Evolutionary conservation across 2,113 vertebrate species (phyloP).

Genomic region (Podocnemis expansa): DNA sequence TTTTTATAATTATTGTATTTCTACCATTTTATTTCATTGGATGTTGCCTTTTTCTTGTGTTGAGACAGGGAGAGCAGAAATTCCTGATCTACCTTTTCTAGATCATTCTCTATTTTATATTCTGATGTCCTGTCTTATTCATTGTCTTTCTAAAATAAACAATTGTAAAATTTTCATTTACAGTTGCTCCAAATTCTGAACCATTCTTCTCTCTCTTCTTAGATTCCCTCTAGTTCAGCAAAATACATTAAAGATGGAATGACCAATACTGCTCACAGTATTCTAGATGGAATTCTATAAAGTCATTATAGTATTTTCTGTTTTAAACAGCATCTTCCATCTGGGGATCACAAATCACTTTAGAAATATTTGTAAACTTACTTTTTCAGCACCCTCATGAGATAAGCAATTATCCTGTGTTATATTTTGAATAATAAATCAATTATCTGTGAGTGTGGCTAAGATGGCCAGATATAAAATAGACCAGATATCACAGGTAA

Average conservation of each 20-base stretch:
- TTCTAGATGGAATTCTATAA: background rate
- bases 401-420: background rate
- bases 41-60: accelerated
- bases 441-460: background rate
- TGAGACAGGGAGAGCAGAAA: background rate
- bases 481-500: background rate
- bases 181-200: background rate
- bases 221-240: background rate
- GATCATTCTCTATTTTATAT: background rate
- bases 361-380: background rate
- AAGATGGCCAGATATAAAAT: background rate
- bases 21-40: background rate
- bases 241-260: background rate
- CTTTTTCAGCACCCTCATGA: background rate
- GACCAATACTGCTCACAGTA: background rate
- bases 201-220: background rate
- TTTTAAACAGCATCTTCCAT: background rate
- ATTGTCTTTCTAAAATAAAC: background rate
- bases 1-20: background rate
- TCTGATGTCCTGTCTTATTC: background rate
- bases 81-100: background rate
- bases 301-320: background rate
- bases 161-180: background rate
- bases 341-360: background rate
- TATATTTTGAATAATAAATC: background rate